Percentiles rank a stretch among this genome's conserved stretches.
phyloP scores from a whole-genome alignment of 2,113 vertebrate species.

The Rhagologus leucostigma region DNA sequence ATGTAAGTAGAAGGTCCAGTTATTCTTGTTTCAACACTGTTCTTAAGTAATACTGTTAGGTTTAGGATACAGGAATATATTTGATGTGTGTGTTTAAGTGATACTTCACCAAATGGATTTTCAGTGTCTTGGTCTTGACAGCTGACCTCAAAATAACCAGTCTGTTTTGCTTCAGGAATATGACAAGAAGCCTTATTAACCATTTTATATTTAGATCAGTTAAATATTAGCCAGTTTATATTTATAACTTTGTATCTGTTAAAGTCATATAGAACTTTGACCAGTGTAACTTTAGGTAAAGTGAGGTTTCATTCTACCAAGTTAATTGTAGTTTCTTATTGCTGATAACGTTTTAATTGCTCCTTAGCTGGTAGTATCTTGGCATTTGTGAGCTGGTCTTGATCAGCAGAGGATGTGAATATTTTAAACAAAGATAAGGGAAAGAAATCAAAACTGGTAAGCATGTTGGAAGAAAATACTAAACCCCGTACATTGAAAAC shows the following conservation, averaged over 20 bases:
- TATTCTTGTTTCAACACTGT: neutral
- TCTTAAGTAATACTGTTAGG: neutral
- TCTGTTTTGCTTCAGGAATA: neutral
- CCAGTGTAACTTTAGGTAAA: neutral
- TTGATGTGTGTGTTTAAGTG: neutral
- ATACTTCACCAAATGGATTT: neutral
- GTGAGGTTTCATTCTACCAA: neutral
- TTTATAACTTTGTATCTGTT: constrained; percentile 16
- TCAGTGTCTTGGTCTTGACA: neutral
- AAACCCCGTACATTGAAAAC: neutral
- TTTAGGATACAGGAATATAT: neutral
- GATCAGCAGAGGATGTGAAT: neutral
- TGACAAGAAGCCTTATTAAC: neutral
- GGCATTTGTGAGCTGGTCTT: neutral
- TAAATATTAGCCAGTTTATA: neutral
- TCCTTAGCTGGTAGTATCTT: neutral
- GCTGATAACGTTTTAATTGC: neutral
- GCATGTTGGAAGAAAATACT: neutral
- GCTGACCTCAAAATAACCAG: neutral
- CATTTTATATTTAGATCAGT: neutral
- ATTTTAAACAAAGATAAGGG: neutral
- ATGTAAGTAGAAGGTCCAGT: neutral
- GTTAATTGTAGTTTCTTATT: constrained; percentile 7
- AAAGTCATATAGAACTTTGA: constrained; percentile 3
- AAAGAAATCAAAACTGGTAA: neutral